Conservation (phyloP, 2,797 vertebrate genomes). For the Oreochromis mossambicus region DNA sequence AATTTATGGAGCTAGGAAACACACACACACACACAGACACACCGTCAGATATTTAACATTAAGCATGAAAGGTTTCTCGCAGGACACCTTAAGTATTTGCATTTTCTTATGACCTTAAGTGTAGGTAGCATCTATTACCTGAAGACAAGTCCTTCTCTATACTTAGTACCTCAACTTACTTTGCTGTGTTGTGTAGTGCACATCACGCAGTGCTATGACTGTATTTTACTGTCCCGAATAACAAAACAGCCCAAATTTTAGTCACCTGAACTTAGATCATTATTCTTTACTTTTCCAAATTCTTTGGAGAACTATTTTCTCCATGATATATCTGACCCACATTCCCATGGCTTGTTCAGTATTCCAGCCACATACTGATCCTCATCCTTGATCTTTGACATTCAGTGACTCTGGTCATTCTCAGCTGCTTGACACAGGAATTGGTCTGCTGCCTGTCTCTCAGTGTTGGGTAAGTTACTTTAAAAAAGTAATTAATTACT, state of each 20-base stretch:
- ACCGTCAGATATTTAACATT: constrained; percentile 10
- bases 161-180: background rate
- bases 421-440: background rate
- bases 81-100: constrained; percentile 34
- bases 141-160: background rate
- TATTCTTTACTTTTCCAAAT: background rate
- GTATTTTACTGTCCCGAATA: background rate
- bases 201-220: background rate
- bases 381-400: background rate
- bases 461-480: too few species aligned
- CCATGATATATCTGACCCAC: background rate
- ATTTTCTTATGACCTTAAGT: constrained; percentile 52
- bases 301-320: background rate
- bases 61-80: constrained; percentile 7
- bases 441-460: background rate
- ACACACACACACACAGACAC: background rate
- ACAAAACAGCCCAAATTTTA: background rate
- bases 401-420: background rate
- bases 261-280: background rate
- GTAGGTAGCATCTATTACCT: background rate
- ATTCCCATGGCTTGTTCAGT: background rate
- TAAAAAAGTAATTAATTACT: too few species aligned
- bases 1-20: constrained; percentile 58
- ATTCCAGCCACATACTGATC: background rate
- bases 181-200: background rate